These are phyloP conservation scores for Megalurothrips usitatus DNA, from an alignment of 2,888 invertebrate species.

Conservation along the genomic window DNA sequence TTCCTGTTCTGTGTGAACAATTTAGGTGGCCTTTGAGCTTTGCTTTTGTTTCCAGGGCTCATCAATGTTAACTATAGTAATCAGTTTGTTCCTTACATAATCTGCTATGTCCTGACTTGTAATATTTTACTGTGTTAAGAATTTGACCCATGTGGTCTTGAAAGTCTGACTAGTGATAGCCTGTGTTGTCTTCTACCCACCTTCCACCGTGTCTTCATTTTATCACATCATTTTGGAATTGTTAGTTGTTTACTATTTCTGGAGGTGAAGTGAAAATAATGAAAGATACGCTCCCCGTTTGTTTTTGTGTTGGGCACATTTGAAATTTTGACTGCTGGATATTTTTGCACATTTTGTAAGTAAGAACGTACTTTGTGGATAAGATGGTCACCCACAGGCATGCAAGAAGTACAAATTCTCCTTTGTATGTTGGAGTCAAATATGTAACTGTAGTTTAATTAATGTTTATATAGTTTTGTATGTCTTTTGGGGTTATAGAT, in stretches of 20 bases:
- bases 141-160: constrained; percentile 10
- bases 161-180: constrained; percentile 26
- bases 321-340: constrained; percentile 13
- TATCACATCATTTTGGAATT: constrained; percentile 7
- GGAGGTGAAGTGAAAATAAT: neutral
- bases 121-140: constrained; percentile 12
- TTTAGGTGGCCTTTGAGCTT: neutral
- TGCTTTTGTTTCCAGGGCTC: neutral
- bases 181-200: constrained; percentile 19
- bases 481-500: constrained; percentile 1
- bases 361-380: constrained; percentile 5
- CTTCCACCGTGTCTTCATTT: neutral
- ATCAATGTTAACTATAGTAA: neutral
- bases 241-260: constrained; percentile 8
- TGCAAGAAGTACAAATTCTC: constrained; percentile 9
- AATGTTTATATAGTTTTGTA: constrained; percentile 25
- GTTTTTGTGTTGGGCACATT: neutral
- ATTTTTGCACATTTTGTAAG: constrained; percentile 25
- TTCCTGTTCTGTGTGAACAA: neutral
- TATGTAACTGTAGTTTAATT: constrained; percentile 21
- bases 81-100: constrained; percentile 1
- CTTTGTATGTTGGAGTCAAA: constrained; percentile 18
- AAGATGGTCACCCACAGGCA: constrained; percentile 6
- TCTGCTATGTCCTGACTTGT: constrained; percentile 2
- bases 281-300: neutral